A percentile compares a stretch with the other conserved stretches of the same genome.
These are phyloP conservation scores for Gallinago media DNA, from an alignment of 2,113 vertebrate genomes.

Conservation along the genomic window DNA sequence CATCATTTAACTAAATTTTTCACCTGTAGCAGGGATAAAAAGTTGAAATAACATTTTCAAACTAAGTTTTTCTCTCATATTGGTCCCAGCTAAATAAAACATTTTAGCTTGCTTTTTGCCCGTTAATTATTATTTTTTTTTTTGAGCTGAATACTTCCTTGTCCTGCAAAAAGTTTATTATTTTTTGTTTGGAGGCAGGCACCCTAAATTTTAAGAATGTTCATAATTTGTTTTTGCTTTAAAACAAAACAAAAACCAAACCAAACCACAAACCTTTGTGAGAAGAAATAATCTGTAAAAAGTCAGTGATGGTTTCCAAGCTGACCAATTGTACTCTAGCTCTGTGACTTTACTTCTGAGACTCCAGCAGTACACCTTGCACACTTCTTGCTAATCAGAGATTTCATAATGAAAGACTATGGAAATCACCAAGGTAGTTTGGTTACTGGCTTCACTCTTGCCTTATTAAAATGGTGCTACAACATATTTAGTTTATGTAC, in stretches of 20 bases:
- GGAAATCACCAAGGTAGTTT: not conserved
- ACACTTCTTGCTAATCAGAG: not conserved
- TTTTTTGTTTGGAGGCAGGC: not conserved
- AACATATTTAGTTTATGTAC: not conserved
- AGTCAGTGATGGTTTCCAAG: not conserved
- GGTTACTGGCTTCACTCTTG: not conserved
- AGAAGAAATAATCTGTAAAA: not conserved
- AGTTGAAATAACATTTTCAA: not conserved
- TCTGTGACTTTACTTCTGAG: not conserved
- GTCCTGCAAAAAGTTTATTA: not conserved
- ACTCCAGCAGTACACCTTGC: not conserved
- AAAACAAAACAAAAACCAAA: not conserved
- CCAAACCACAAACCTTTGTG: not conserved
- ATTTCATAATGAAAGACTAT: not conserved
- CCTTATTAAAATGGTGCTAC: not conserved
- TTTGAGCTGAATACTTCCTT: not conserved
- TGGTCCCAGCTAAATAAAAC: not conserved
- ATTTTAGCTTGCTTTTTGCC: not conserved
- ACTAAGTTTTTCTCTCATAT: not conserved
- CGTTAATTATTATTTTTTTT: not conserved
- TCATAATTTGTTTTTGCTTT: not conserved
- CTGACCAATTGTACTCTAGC: not conserved
- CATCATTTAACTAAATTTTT: not conserved
- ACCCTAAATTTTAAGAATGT: not conserved
- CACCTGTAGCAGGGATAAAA: not conserved